Evolutionary conservation across 2,113 vertebrate genomes (phyloP), one percentile per base, ranked within the genome.

Genomic region (Daphoenositta chrysoptera): DNA sequence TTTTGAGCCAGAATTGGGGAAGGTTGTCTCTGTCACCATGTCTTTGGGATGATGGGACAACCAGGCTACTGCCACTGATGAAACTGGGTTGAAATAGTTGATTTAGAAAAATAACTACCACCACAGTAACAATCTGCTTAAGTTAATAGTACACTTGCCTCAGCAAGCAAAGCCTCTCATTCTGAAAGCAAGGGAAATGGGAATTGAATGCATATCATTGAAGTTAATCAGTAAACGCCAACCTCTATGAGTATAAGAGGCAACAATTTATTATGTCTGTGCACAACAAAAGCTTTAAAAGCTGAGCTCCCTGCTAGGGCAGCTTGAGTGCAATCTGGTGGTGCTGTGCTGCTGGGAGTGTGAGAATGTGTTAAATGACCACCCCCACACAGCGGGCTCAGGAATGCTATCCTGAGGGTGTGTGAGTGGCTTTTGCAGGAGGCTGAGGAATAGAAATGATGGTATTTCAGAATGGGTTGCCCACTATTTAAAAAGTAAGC

Each of bases 211-310:
- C 44, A 1, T 40, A 66, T 73, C 68, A n/a, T 92, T 65, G 7
- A 14, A 86, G 70, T 90, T 90, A 88, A 83, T 92, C 85, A 79
- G 88, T 31, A 35, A 96, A 80, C 3, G 3, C 68, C 58, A 84
- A 13, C 73, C 42, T 69, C 85, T 94, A 80, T 26, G 79, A 87
- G 72, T 83, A 6, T 60, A 30, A 63, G 84, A 87, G 58, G 82
- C 85, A 95, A 48, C 68, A 73, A 54, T 88, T 82, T 93, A 73
- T 95, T 94, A 72, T 73, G 54, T 69, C 75, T 88, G 37, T 71
- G 83, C 56, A 64, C 73, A 94, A 44, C 69, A 83, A 23, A 73
- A 87, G 54, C 94, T 85, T 65, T 28, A 65, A 72, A 93, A 91
- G 87, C 93, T 61, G 53, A 87, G 63, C 70, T 96, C 75, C 58